These are phyloP conservation scores for Tragelaphus strepsiceros DNA, from an alignment of 2,113 vertebrate species.

Conservation along the genomic window DNA sequence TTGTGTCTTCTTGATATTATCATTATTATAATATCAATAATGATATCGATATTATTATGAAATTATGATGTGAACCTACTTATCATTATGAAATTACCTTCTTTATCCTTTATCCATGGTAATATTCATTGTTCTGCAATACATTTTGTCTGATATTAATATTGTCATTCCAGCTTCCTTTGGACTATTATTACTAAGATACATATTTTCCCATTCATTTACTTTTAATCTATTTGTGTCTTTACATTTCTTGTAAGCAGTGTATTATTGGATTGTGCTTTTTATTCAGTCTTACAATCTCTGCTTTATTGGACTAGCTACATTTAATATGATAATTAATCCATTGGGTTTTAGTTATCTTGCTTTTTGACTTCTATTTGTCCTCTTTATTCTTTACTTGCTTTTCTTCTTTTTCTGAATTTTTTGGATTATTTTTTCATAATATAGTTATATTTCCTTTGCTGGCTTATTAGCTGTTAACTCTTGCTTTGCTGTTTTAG, in stretches of 20 bases:
- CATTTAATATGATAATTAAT: neutral
- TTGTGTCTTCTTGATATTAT: neutral
- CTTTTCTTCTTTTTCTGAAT: neutral
- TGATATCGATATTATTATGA: no score
- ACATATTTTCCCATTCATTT: neutral
- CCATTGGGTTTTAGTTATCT: neutral
- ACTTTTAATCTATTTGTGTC: neutral
- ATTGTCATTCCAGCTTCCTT: neutral
- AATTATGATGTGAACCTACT: neutral
- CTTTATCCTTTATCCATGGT: neutral
- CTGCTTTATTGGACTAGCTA: neutral
- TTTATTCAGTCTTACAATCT: neutral
- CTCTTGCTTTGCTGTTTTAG: neutral
- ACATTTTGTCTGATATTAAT: neutral
- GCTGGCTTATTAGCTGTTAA: neutral
- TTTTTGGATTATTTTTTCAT: neutral
- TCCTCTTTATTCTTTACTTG: neutral
- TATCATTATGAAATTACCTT: neutral
- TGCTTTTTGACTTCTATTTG: neutral
- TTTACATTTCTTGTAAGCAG: neutral
- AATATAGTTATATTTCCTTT: neutral
- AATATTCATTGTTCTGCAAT: neutral
- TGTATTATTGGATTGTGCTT: neutral
- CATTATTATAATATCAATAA: no score
- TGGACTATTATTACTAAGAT: neutral